Evolutionary conservation across 2,113 vertebrate genomes (phyloP), one percentile per base, ranked within the genome.

Genomic region (Noturus placidus): DNA sequence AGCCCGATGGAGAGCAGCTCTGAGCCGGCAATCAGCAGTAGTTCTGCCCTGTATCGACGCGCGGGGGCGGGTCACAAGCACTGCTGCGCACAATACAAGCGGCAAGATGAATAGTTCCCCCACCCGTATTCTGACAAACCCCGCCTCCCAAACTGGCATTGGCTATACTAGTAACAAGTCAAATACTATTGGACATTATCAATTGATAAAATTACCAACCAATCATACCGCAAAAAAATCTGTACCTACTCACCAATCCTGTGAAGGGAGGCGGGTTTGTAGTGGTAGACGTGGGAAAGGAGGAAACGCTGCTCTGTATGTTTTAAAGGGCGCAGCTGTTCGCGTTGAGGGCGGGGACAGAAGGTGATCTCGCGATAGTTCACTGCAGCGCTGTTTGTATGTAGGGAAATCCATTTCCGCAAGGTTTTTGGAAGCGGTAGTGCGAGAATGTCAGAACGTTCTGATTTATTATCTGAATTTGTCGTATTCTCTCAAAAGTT

Each of bases 61-160:
- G 91, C 89, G 92, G 94, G 93, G 95, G 95, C 93, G 94, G 94
- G 93, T 92, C 94, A 90, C 80, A 61, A 42, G 25, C 61, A 38
- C 35, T n/a, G 35, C 84, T 59, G 70, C 84, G 80, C 86, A 82
- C 79, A 82, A 76, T 33, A 63, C 82, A 85, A 82, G 38, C 35
- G 30, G 57, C 20, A 25, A 81, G 0, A 61, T 27, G 56, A 82
- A 82, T 56, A 50, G 22, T 50, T 54, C 67, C 61, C 30, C 19
- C 25, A 76, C 69, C 69, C 69, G 83, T 74, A 57, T 85, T 85
- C 69, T 10, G 69, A 76, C 25, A 3, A 82, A 27, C 8, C 14
- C 15, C 82, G 50, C 70, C 70, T 57, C 22, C 54, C 42, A 59
- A 14, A 22, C 52, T 8, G 20, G 1, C 17, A 35, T 35, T 35